Evolutionary conservation across 2,113 vertebrate genomes (phyloP).

Genomic region (Crocuta crocuta): DNA sequence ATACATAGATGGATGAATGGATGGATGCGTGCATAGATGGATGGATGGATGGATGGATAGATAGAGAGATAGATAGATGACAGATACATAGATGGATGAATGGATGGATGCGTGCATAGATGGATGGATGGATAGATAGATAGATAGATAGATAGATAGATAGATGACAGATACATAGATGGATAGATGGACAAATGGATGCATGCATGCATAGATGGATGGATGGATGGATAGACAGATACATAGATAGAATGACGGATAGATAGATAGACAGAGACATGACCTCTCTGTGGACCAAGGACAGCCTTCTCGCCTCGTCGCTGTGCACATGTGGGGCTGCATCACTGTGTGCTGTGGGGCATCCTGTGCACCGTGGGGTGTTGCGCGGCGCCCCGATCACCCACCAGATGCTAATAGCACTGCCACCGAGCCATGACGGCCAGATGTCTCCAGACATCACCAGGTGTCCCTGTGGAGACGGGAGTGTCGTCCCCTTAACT

Average conservation of each 20-base stretch:
- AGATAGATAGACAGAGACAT: neutral
- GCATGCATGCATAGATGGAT: neutral
- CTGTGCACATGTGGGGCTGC: no score
- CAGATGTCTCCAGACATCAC: neutral
- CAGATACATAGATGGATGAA: neutral
- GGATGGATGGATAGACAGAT: no score
- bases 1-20: neutral
- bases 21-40: neutral
- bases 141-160: neutral
- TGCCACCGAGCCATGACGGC: neutral
- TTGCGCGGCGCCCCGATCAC: no score
- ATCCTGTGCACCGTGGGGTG: no score
- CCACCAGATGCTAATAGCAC: no score
- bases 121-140: neutral
- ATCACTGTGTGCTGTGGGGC: fast-evolving
- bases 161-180: neutral
- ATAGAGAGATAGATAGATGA: neutral
- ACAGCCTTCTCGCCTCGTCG: neutral
- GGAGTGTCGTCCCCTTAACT: neutral
- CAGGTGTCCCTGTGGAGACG: no score
- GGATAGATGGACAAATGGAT: neutral
- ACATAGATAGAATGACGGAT: no score
- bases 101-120: neutral
- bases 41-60: neutral
- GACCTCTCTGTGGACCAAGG: no score